Evolutionary conservation across 2,888 invertebrate species (phyloP), one percentile per base, ranked within the genome.

Genomic region (Catocala sponsa): DNA sequence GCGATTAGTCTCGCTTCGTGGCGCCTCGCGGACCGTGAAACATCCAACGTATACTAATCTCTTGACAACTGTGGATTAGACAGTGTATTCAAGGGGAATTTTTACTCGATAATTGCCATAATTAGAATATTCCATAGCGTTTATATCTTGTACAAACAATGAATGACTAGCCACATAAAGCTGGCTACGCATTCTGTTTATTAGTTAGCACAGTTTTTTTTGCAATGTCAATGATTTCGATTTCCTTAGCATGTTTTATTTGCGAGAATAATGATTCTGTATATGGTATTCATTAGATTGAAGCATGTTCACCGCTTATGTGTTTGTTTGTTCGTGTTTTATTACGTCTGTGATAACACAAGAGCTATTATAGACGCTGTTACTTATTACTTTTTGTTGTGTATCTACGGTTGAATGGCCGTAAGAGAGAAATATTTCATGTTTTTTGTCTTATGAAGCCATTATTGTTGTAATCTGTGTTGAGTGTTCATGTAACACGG

Each of bases 111-210:
- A 87, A 87, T 83, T 77, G 77, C 56, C 64, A 78, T 88, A 86
- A 88, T 91, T 82, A 83, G 78, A 86, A 84, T 80, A 81, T 83
- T 78, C 83, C 79, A 84, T 80, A 84, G 64, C 68, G 76, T 74
- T 82, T 78, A 89, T 82, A 67, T 65, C 43, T 81, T 80, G 69
- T 70, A 59, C 75, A 85, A 85, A 88, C 80, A 84, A 65, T 67
- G 59, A 64, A 73, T 77, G 76, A 74, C 64, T 79, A 70, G 65
- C 69, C 61, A 13, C 15, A 9, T 47, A 51, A 54, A 65, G 44
- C 63, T 48, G 50, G 59, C 72, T 70, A 78, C 70, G 63, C 68
- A 65, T 74, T 80, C 55, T 83, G 68, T 86, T 87, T 84, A 74
- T 70, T 80, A 60, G 66, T 86, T 83, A 85, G 77, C 80, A 59